A percentile compares a stretch with the other conserved stretches of the same genome.
Evolutionary conservation across 2,113 vertebrate species (phyloP).

Genomic region (Amblyornis subalaris): DNA sequence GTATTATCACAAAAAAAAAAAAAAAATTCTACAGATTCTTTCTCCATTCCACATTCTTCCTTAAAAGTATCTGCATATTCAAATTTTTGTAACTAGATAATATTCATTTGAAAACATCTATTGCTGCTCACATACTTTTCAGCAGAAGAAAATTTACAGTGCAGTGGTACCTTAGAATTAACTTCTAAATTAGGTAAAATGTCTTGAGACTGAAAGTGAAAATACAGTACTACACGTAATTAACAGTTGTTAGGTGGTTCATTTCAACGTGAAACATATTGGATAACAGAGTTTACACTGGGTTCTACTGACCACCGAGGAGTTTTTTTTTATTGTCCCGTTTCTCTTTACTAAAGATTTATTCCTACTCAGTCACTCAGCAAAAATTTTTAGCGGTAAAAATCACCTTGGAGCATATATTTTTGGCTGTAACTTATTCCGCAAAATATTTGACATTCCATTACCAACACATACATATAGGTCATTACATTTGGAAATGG

Average conservation of each 20-base stretch:
- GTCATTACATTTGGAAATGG: not conserved
- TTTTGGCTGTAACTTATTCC: not conserved
- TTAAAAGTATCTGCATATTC: not conserved
- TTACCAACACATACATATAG: not conserved
- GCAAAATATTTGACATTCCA: not conserved
- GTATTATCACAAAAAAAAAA: not conserved
- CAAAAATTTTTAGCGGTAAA: not conserved
- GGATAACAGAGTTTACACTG: not conserved
- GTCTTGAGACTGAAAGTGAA: not conserved
- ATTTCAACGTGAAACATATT: not conserved
- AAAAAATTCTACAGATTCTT: not conserved
- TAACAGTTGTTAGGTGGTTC: not conserved
- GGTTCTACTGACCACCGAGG: not conserved
- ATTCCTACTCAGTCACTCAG: not conserved
- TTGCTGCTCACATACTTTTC: not conserved
- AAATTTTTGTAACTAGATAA: not conserved
- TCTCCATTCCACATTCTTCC: not conserved
- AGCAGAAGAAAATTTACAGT: not conserved
- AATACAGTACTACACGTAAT: not conserved
- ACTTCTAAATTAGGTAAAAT: not conserved
- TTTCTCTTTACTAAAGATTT: not conserved
- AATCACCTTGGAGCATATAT: not conserved
- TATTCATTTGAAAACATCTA: not conserved
- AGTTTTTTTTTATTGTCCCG: not conserved
- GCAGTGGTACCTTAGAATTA: not conserved